These are phyloP conservation scores for Noctua janthina DNA, from an alignment of 2,888 invertebrate species.

Conservation along the genomic window DNA sequence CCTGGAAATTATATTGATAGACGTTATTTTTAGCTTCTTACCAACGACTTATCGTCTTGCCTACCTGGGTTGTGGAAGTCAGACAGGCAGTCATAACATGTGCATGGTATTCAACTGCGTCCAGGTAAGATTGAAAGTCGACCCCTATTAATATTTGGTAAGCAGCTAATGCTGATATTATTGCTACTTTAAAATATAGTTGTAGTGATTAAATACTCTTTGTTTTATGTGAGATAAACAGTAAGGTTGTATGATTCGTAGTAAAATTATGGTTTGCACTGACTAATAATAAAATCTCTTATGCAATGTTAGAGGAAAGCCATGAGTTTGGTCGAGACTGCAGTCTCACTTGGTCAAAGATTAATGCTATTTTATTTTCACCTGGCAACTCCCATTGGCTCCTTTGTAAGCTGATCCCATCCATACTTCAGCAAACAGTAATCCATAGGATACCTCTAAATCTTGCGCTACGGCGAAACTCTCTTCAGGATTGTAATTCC, in stretches of 20 bases:
- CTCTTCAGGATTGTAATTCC: conserved; percentile 91
- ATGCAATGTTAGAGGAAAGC: background rate
- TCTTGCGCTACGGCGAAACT: conserved; percentile 87
- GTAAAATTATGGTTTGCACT: background rate
- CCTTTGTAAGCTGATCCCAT: conserved; percentile 96
- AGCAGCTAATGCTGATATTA: background rate
- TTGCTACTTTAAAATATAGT: background rate
- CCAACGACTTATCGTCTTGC: background rate
- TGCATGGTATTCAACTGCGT: background rate
- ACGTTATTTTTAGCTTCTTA: background rate
- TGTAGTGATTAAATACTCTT: background rate
- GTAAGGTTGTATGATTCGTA: background rate
- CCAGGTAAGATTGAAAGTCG: background rate
- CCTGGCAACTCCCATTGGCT: conserved; percentile 94
- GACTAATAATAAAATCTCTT: background rate
- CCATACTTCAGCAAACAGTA: conserved; percentile 93
- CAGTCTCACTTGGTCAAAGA: background rate
- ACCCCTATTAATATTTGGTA: background rate
- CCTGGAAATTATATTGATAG: conserved; percentile 71
- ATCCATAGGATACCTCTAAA: conserved; percentile 92
- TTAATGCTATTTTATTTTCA: conserved; percentile 64
- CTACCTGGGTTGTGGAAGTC: background rate
- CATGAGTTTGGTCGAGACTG: background rate
- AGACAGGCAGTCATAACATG: background rate
- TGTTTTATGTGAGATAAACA: background rate